Percentiles rank a stretch among this genome's conserved stretches.
phyloP scores from a whole-genome alignment of 2,888 invertebrate species.

The Stegana nigrithorax region DNA sequence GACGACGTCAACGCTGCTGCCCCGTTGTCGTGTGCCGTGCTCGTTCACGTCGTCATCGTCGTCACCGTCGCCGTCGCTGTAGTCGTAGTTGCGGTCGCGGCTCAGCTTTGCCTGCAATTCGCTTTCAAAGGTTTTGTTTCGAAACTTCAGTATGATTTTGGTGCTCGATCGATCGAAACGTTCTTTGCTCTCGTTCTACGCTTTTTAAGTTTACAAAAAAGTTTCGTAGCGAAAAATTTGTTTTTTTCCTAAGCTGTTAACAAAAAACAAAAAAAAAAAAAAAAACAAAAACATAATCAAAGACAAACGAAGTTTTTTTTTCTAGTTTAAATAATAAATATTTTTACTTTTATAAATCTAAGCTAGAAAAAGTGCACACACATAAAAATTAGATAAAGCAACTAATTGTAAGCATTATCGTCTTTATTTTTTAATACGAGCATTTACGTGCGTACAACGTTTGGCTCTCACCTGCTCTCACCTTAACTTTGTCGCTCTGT shows the following conservation, averaged over 20 bases:
- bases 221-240: too few relatives aligned
- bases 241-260: too few relatives aligned
- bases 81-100: slow-evolving; percentile 26
- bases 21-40: slow-evolving; percentile 43
- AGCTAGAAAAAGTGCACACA: too few relatives aligned
- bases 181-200: slow-evolving; percentile 47
- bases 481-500: neutral
- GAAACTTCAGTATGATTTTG: slow-evolving; percentile 68
- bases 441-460: too few relatives aligned
- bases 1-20: slow-evolving; percentile 14
- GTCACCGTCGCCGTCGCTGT: slow-evolving; percentile 22
- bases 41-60: slow-evolving; percentile 39
- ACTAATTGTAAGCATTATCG: too few relatives aligned
- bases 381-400: too few relatives aligned
- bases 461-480: too few relatives aligned
- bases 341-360: too few relatives aligned
- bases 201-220: neutral
- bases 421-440: too few relatives aligned
- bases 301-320: slow-evolving; percentile 35
- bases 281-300: slow-evolving; percentile 28
- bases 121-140: slow-evolving; percentile 55
- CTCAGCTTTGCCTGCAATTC: slow-evolving; percentile 44
- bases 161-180: slow-evolving; percentile 69
- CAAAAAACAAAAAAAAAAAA: slow-evolving; percentile 29
- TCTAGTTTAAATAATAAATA: too few relatives aligned